Conservation (phyloP, 1,140 invertebrate genomes). For the Tetranychus cinnabarinus region DNA sequence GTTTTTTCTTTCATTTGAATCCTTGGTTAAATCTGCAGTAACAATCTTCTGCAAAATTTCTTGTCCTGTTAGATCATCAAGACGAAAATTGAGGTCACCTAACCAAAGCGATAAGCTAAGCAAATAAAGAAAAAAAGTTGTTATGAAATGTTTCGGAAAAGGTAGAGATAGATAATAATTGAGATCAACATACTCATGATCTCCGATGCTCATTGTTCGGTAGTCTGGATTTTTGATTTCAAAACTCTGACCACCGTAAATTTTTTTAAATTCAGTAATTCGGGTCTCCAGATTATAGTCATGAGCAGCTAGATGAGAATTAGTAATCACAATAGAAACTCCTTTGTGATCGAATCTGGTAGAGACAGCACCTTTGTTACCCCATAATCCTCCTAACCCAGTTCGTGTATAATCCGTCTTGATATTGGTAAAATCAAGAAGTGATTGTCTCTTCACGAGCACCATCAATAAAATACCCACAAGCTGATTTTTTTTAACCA, state of each 20-base stretch:
- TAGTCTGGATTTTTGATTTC: conserved; percentile 31
- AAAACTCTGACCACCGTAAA: conserved; percentile 25
- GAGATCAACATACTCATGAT: conserved; percentile 46
- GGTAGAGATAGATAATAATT: not conserved
- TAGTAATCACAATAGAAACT: conserved; percentile 59
- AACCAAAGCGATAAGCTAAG: conserved; percentile 70
- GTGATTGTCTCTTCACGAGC: conserved; percentile 47
- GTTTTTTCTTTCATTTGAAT: not conserved
- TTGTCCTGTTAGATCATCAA: conserved; percentile 33
- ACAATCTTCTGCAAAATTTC: conserved; percentile 19
- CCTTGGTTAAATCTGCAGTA: not conserved
- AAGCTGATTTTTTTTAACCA: conserved; percentile 14
- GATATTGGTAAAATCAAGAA: conserved; percentile 38
- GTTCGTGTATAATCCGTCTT: conserved; percentile 61
- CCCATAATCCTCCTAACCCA: conserved; percentile 63
- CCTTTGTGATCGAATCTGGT: conserved; percentile 61
- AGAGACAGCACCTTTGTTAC: conserved; percentile 79
- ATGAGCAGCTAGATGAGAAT: conserved; percentile 66
- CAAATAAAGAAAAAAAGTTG: not conserved
- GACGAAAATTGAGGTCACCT: conserved; percentile 76
- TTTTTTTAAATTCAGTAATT: conserved; percentile 60
- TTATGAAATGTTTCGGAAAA: conserved; percentile 4
- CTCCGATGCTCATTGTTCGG: conserved; percentile 51
- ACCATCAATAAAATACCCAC: conserved; percentile 37
- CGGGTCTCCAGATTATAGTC: conserved; percentile 50